Base-by-base conservation (phyloP, 2,113 vertebrate species). In the Lethenteron camtschaticum region DNA sequence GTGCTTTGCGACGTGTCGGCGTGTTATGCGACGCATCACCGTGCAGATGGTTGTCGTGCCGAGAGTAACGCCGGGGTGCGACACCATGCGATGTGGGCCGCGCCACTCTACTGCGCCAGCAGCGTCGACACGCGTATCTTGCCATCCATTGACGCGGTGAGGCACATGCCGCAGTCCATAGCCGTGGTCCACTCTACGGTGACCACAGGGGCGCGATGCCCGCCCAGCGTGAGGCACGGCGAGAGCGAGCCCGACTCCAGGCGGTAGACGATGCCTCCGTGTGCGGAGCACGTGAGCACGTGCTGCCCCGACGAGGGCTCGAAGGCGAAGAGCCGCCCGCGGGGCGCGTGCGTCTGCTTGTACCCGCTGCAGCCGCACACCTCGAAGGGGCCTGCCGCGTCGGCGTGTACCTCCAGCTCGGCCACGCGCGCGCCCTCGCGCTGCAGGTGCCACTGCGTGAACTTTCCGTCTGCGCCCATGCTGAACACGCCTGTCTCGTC, bases 371-470 rank as follows among this genome's bases (percentile, higher is more conserved):
- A 96, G 0, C 91, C 91, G 0, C 91, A 92, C 68, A 99, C 81
- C 71, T 96, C 79, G 16, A 99, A 99, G 56, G 94, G 91, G 7
- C 94, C 94, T 0, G 89, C 90, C 72, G 91, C 88, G 0, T 96
- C 90, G 0, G 85, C 78, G 3, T 89, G 83, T 69, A 96, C 78
- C 9, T 57, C 70, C 12, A 86, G 85, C 73, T 95, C 91, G 0
- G 85, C 86, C 71, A 95, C 86, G 76, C 91, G 95, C 73, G 83
- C 85, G 4, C 94, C 94, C 55, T 86, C 94, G 69, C 84, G 90
- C 74, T 99, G 94, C 75, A 99, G 96, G 76, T 99, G 89, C 94
- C 94, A 99, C 77, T 96, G 89, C 77, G 95, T 87, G 74, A 99
- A 96, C 94, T 95, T 95, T 57, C 90, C 88, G 1, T 99, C 94